phyloP scores from a whole-genome alignment of 2,888 invertebrate species.

The Drosophila nr. perissopoda region DNA sequence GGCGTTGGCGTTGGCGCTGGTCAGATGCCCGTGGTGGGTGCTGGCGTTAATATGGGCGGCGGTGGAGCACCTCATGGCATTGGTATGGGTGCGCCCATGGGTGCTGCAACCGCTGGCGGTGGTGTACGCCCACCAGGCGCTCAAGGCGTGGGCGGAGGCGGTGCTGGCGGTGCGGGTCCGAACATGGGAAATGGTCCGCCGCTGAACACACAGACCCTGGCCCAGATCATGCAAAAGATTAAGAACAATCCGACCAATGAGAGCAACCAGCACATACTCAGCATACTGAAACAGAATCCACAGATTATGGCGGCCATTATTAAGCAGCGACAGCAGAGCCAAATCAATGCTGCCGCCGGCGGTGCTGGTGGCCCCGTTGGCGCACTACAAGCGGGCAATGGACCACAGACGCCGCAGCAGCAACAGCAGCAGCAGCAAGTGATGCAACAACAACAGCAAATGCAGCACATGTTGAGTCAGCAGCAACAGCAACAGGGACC shows the following conservation, averaged over 20 bases:
- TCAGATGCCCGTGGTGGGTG: constrained; percentile 69
- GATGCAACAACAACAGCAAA: constrained; percentile 87
- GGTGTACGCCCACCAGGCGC: constrained; percentile 84
- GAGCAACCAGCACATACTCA: constrained; percentile 95
- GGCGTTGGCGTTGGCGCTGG: constrained; percentile 40
- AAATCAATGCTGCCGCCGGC: constrained; percentile 79
- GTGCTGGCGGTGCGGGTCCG: constrained; percentile 66
- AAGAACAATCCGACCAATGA: constrained; percentile 95
- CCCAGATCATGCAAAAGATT: constrained; percentile 95
- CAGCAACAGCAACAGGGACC: constrained; percentile 74
- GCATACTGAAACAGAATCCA: constrained; percentile 96
- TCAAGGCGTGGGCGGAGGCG: constrained; percentile 81
- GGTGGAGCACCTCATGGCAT: constrained; percentile 62
- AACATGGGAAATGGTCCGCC: constrained; percentile 80
- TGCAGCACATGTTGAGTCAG: constrained; percentile 84
- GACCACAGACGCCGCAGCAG: constrained; percentile 77
- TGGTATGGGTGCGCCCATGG: constrained; percentile 72
- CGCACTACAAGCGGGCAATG: constrained; percentile 73
- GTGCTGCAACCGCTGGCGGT: constrained; percentile 60
- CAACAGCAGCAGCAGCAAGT: constrained; percentile 82
- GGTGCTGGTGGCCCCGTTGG: constrained; percentile 62
- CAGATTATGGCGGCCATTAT: constrained; percentile 98
- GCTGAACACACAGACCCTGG: constrained; percentile 88
- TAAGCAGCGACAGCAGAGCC: constrained; percentile 90
- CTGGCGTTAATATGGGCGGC: constrained; percentile 74